A percentile compares a stretch with the other conserved stretches of the same genome.
phyloP scores from a whole-genome alignment of 2,113 vertebrate genomes.

The Gnathonemus longibarbis region DNA sequence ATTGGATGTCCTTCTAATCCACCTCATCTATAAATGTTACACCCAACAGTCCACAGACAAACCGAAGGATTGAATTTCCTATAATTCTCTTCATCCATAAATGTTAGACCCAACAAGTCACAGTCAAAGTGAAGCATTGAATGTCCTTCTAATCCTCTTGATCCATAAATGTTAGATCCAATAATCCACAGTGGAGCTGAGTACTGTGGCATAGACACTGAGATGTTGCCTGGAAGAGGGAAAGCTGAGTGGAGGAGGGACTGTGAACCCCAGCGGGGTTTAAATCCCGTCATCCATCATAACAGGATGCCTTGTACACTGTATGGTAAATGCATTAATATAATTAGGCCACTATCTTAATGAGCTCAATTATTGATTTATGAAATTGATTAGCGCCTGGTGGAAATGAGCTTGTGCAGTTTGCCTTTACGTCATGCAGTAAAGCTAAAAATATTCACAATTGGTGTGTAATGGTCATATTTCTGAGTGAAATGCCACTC shows the following conservation, averaged over 20 bases:
- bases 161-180: slow-evolving; percentile 2
- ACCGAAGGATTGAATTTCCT: neutral
- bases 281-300: neutral
- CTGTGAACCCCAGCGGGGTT: neutral
- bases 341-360: neutral
- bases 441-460: neutral
- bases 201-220: neutral
- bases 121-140: neutral
- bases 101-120: slow-evolving; percentile 3
- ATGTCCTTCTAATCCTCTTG: neutral
- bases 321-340: neutral
- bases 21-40: neutral
- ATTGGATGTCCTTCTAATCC: neutral
- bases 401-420: neutral
- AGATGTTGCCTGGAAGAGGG: neutral
- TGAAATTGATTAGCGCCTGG: neutral
- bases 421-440: neutral
- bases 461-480: neutral
- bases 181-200: neutral
- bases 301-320: neutral
- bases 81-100: slow-evolving; percentile 5
- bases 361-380: neutral
- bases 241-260: neutral
- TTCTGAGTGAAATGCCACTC: neutral
- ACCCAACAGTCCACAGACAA: neutral